Percentiles rank a stretch among this genome's conserved stretches.
These are phyloP conservation scores for Chrysemys picta DNA, from an alignment of 2,113 vertebrate genomes.

Conservation along the genomic window DNA sequence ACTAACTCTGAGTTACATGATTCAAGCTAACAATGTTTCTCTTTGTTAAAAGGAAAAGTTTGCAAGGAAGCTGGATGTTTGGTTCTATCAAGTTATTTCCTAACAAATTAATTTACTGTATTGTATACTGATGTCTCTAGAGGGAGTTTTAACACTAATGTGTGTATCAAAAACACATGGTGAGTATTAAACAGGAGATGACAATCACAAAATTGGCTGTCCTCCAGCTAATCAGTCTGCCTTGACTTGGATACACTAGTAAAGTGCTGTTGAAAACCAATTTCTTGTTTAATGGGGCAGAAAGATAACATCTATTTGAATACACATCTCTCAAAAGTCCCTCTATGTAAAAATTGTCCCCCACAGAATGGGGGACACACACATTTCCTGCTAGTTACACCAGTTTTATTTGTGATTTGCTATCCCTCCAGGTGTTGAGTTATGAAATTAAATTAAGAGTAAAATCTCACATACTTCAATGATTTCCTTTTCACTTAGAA, in stretches of 20 bases:
- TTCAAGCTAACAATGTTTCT: neutral
- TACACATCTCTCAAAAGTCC: slow-evolving; percentile 25
- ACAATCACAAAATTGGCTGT: slow-evolving; percentile 42
- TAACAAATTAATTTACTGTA: slow-evolving; percentile 21
- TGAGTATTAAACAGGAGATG: slow-evolving; percentile 32
- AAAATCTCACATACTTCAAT: neutral
- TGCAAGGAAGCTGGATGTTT: neutral
- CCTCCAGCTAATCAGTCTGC: slow-evolving; percentile 58
- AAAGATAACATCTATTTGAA: slow-evolving; percentile 59
- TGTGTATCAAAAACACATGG: neutral
- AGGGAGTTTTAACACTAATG: slow-evolving; percentile 1
- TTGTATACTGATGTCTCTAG: neutral
- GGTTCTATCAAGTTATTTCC: neutral
- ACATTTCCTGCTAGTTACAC: neutral
- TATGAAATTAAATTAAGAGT: slow-evolving; percentile 5
- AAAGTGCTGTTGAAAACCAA: slow-evolving; percentile 53
- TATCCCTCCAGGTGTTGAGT: neutral
- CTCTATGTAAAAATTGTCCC: slow-evolving; percentile 26
- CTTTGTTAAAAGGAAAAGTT: neutral
- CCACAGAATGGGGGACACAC: neutral
- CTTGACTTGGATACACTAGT: slow-evolving; percentile 17
- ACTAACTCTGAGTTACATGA: neutral
- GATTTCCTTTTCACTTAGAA: neutral
- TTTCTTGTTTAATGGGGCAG: slow-evolving; percentile 67
- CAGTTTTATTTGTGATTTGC: slow-evolving; percentile 37